These are phyloP conservation scores for Odontocerum albicorne DNA, from an alignment of 2,888 invertebrate species.

Conservation along the genomic window DNA sequence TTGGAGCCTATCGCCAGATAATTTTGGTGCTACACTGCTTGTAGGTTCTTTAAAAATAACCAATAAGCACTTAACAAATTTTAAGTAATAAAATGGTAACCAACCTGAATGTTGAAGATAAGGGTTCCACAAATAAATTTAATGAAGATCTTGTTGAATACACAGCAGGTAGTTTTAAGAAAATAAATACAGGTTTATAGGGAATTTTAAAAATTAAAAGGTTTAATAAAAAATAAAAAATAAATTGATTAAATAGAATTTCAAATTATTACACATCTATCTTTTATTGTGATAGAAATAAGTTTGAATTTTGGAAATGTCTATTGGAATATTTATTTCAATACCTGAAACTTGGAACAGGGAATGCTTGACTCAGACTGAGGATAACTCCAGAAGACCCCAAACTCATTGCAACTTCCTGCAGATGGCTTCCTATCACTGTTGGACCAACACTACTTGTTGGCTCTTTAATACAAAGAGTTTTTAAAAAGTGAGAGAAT, in stretches of 20 bases:
- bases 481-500: not conserved
- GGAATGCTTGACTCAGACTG: slow-evolving; percentile 60
- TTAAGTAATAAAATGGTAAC: slow-evolving; percentile 1
- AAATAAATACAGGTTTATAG: no score
- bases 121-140: not conserved
- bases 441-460: slow-evolving; percentile 69
- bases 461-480: slow-evolving; percentile 67
- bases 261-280: no score
- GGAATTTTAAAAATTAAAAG: no score
- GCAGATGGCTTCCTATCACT: slow-evolving; percentile 59
- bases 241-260: no score
- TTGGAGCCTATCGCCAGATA: slow-evolving; percentile 60
- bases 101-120: slow-evolving; percentile 16
- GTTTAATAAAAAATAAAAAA: no score
- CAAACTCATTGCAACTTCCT: slow-evolving; percentile 49
- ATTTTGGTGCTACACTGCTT: slow-evolving; percentile 66
- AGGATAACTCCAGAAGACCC: slow-evolving; percentile 44
- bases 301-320: no score
- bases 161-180: no score
- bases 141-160: no score
- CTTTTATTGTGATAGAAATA: no score
- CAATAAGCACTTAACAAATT: not conserved
- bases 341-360: slow-evolving; percentile 59
- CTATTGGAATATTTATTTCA: no score
- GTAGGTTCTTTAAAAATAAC: slow-evolving; percentile 61